Percentiles rank a stretch among this genome's conserved stretches.
phyloP scores from a whole-genome alignment of 2,888 invertebrate species.

The Brachynemurus nebulosus region DNA sequence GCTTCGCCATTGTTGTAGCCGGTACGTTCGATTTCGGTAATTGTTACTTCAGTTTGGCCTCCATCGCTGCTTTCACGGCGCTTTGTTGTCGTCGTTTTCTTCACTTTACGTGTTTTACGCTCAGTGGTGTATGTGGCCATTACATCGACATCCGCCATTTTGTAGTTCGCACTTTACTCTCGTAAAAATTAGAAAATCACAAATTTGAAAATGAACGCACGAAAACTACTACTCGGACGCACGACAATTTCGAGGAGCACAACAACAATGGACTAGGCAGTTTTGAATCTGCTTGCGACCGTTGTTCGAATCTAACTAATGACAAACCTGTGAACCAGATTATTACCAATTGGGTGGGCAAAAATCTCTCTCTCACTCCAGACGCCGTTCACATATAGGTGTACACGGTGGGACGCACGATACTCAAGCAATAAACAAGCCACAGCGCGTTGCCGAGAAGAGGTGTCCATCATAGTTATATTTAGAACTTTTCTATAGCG shows the following conservation, averaged over 20 bases:
- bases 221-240: too few species aligned
- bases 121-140: slow-evolving; percentile 75
- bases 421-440: too few species aligned
- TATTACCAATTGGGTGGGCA: slow-evolving; percentile 1
- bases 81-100: slow-evolving; percentile 72
- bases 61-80: slow-evolving; percentile 64
- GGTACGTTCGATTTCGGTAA: slow-evolving; percentile 64
- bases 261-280: too few species aligned
- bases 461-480: too few species aligned
- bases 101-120: slow-evolving; percentile 79
- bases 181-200: background rate
- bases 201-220: background rate
- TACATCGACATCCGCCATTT: slow-evolving; percentile 85
- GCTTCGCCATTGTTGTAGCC: slow-evolving; percentile 47
- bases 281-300: background rate
- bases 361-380: too few species aligned
- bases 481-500: too few species aligned
- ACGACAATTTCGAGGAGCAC: too few species aligned
- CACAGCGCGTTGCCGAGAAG: too few species aligned
- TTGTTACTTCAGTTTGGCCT: slow-evolving; percentile 58
- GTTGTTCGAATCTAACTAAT: slow-evolving; percentile 1
- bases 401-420: too few species aligned
- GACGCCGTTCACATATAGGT: too few species aligned
- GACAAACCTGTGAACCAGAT: background rate
- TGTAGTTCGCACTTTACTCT: background rate